Percentiles rank a stretch among this genome's conserved stretches.
Evolutionary conservation across 2,888 invertebrate genomes (phyloP).

Genomic region (Apotomis betuletana): DNA sequence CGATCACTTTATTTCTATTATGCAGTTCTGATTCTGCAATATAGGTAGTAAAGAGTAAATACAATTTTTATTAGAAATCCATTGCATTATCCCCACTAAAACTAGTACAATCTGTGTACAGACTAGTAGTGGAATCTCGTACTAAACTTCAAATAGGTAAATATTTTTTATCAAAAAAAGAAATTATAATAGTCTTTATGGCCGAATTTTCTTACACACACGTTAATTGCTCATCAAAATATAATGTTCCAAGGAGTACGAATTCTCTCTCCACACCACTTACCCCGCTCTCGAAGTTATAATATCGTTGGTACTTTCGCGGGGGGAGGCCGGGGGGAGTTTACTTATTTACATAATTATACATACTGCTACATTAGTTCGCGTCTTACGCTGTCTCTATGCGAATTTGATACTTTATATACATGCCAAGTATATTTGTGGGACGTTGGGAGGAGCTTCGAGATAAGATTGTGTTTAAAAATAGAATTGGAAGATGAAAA

Average conservation of each 20-base stretch:
- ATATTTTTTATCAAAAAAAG: too few relatives aligned
- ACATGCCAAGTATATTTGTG: conserved; percentile 9
- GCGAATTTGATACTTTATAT: conserved; percentile 39
- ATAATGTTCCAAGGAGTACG: neutral
- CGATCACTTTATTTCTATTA: too few relatives aligned
- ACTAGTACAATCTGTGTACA: too few relatives aligned
- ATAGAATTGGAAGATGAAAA: neutral
- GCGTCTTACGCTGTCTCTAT: conserved; percentile 51
- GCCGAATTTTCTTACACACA: too few relatives aligned
- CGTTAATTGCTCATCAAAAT: too few relatives aligned
- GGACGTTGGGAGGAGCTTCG: conserved; percentile 4
- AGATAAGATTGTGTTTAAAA: neutral
- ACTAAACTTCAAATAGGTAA: too few relatives aligned
- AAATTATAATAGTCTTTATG: too few relatives aligned
- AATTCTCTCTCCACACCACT: conserved; percentile 54
- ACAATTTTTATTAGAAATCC: too few relatives aligned
- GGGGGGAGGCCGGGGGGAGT: conserved; percentile 53
- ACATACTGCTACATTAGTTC: conserved; percentile 57
- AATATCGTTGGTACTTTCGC: conserved; percentile 78
- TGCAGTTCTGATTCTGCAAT: too few relatives aligned
- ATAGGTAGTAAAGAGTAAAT: too few relatives aligned
- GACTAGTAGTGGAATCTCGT: too few relatives aligned
- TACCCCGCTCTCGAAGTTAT: conserved; percentile 67
- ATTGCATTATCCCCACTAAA: too few relatives aligned
- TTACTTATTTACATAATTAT: conserved; percentile 81